Base-by-base conservation (phyloP, 2,113 vertebrate genomes). In the Pundamilia nyererei region DNA sequence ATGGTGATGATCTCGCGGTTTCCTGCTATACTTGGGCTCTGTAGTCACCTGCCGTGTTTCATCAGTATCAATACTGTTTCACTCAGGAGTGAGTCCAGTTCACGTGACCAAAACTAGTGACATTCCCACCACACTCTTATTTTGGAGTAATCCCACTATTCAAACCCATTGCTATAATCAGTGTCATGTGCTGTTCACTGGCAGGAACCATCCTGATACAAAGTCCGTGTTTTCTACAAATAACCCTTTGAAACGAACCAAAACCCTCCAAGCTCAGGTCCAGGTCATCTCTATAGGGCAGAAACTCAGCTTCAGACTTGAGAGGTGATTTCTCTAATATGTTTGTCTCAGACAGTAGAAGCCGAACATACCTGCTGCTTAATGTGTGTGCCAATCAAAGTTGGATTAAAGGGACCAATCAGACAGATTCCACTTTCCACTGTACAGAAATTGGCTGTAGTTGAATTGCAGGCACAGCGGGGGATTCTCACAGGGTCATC, bases 1-100 rank as follows among this genome's bases (percentile, higher is more conserved):
- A 24, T 11, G n/a, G n/a, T 42, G 33, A 0, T 21, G 58, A 0
- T 68, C 33, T 13, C 31, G 0, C 65, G 0, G 1, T 42, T 42
- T 70, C 7, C 38, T 42, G 65, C 65, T 42, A 5, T 70, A 3
- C 62, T 2, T 33, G 9, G 13, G 12, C 65, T 42, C 38, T 42
- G 62, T 40, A 21, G 35, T 68, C 33, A 14, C 9, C 5, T 40
- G 62, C 0, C 1, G 5, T 24, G 9, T 40, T 24, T 70, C 65
- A 42, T 13, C 62, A 40, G 62, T 1, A 14, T 42, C 19, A 68
- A 6, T 68, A 17, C 26, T 60, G 35, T n/a, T 40, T 40, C 62
- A 14, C 35, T 70, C 38, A 42, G 38, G 7, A 70, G 19, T 42
- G 12, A 26, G 13, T 70, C 38, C 38, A 42, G 38, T 70, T 14